A percentile compares a stretch with the other conserved stretches of the same genome.
phyloP scores from a whole-genome alignment of 2,888 invertebrate genomes.

The Archips xylosteana region DNA sequence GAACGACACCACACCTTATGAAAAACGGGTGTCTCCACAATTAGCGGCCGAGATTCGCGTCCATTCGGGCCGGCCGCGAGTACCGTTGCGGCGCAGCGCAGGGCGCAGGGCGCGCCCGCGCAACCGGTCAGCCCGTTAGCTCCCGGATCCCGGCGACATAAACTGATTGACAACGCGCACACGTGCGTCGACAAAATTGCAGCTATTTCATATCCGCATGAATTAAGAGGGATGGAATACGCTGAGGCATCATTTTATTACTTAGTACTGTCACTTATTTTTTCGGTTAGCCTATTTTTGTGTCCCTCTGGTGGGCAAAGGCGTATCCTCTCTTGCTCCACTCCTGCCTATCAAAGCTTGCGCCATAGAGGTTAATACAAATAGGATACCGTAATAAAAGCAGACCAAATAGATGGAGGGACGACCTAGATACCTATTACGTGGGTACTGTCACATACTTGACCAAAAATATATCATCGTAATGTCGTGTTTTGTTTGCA shows the following conservation, averaged over 20 bases:
- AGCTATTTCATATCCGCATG: background rate
- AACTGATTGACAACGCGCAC: background rate
- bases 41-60: background rate
- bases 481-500: too few relatives aligned
- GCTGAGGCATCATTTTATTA: background rate
- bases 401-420: too few relatives aligned
- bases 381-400: too few relatives aligned
- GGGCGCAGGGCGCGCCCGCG: conserved; percentile 4
- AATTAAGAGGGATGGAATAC: background rate
- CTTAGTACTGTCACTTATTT: background rate
- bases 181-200: background rate
- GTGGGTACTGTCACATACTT: too few relatives aligned
- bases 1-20: too few relatives aligned
- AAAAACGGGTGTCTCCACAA: background rate
- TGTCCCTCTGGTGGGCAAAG: too few relatives aligned
- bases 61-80: background rate
- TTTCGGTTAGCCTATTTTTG: too few relatives aligned
- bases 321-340: too few relatives aligned
- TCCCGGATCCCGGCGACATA: background rate
- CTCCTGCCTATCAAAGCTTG: too few relatives aligned
- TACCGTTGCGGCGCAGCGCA: background rate
- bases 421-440: too few relatives aligned
- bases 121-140: conserved; percentile 12
- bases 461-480: too few relatives aligned
- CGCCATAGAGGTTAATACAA: too few relatives aligned